These are phyloP conservation scores for Tenrec ecaudatus DNA, from an alignment of 2,113 vertebrate genomes.

Conservation along the genomic window DNA sequence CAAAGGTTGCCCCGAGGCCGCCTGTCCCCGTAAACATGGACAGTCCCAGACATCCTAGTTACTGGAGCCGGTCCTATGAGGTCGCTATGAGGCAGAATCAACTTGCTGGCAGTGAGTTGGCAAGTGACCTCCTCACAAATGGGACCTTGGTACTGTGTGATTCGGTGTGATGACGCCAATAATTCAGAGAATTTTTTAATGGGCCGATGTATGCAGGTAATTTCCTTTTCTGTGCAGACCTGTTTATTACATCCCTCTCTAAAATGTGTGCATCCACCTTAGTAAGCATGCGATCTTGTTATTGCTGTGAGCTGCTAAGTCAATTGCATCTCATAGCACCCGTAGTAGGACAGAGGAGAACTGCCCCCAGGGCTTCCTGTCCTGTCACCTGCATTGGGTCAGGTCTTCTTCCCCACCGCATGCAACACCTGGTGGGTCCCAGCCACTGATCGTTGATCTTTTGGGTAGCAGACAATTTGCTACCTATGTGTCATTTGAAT, in stretches of 20 bases:
- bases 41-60: too few species aligned
- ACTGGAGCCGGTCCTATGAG: too few species aligned
- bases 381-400: not conserved
- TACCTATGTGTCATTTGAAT: not conserved
- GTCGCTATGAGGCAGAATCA: too few species aligned
- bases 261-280: not conserved
- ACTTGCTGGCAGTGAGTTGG: too few species aligned
- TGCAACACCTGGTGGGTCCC: not conserved
- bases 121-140: not conserved
- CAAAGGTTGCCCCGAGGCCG: too few species aligned
- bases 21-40: too few species aligned
- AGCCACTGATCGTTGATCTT: not conserved
- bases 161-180: not conserved
- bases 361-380: not conserved
- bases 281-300: not conserved
- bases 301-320: not conserved
- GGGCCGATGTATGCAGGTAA: not conserved
- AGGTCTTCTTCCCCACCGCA: not conserved
- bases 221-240: not conserved
- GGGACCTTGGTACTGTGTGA: not conserved
- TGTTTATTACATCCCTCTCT: conserved; percentile 8
- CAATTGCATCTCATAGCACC: not conserved
- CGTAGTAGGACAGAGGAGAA: not conserved
- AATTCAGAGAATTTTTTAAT: conserved; percentile 57
- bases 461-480: not conserved